phyloP scores from a whole-genome alignment of 2,797 vertebrate genomes.

The Sphaeramia orbicularis region DNA sequence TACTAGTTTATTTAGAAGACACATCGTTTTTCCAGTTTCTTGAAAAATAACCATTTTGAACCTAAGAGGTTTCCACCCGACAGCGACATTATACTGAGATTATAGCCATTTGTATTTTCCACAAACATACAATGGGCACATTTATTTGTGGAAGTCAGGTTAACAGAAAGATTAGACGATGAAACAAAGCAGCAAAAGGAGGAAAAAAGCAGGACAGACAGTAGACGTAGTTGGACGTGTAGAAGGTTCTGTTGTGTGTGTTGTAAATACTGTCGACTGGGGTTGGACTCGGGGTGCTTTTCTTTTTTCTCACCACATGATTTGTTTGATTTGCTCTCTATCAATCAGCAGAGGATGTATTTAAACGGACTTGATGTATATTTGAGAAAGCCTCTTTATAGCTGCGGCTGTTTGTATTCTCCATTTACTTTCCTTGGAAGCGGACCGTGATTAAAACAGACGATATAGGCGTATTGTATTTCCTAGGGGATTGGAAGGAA shows the following conservation, averaged over 20 bases:
- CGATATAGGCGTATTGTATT: constrained; percentile 83
- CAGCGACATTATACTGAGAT: no score
- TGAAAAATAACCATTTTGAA: no score
- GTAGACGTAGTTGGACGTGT: constrained; percentile 40
- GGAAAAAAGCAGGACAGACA: constrained; percentile 11
- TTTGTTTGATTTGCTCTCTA: constrained; percentile 76
- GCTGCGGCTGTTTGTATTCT: constrained; percentile 77
- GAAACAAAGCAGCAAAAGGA: constrained; percentile 17
- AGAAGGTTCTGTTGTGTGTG: constrained; percentile 40
- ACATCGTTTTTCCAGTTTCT: no score
- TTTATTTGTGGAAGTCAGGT: no score
- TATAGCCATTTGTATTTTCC: no score
- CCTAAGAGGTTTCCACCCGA: no score
- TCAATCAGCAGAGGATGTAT: constrained; percentile 72
- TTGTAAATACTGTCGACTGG: constrained; percentile 60
- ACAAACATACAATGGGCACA: no score
- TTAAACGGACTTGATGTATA: constrained; percentile 74
- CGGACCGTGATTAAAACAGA: constrained; percentile 80
- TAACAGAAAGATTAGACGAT: constrained; percentile 32
- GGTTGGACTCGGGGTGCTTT: constrained; percentile 39
- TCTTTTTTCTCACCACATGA: constrained; percentile 58
- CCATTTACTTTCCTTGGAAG: constrained; percentile 80
- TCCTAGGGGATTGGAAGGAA: constrained; percentile 81
- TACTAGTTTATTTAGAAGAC: no score
- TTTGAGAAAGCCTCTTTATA: constrained; percentile 72